Evolutionary conservation across 53 echinoderm and acorn worm species (phyloP).

Genomic region (Astropecten irregularis): DNA sequence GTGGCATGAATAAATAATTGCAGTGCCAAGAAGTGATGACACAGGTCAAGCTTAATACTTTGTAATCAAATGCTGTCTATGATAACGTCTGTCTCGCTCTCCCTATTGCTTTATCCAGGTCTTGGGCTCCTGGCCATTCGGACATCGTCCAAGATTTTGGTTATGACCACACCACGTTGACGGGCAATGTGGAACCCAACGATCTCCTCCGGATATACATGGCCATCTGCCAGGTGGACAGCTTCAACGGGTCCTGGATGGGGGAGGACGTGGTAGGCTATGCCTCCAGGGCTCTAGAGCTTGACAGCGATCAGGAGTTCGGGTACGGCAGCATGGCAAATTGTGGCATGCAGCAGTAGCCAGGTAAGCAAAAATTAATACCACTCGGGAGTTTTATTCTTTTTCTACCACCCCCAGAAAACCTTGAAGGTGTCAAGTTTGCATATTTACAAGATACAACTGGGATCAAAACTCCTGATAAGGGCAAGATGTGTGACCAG

Average conservation of each 20-base stretch:
- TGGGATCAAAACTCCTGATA: no score
- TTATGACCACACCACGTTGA: conserved; percentile 55
- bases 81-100: no score
- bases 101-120: conserved; percentile 33
- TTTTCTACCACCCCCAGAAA: no score
- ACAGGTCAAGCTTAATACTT: no score
- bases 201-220: conserved; percentile 74
- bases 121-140: conserved; percentile 81
- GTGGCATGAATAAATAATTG: no score
- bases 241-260: conserved; percentile 92
- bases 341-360: conserved; percentile 12
- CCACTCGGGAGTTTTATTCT: no score
- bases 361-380: no score
- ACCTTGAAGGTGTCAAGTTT: no score
- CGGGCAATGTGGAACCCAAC: conserved; percentile 72
- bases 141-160: conserved; percentile 77
- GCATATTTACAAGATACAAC: no score
- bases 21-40: no score
- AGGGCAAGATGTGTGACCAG: no score
- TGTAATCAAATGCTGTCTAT: no score
- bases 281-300: conserved; percentile 11
- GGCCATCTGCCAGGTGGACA: conserved; percentile 72
- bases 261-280: conserved; percentile 78
- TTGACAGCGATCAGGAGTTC: conserved; percentile 1
- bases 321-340: background rate